phyloP scores from a whole-genome alignment of 2,888 invertebrate species.

The Thecocarcelia acutangulata region DNA sequence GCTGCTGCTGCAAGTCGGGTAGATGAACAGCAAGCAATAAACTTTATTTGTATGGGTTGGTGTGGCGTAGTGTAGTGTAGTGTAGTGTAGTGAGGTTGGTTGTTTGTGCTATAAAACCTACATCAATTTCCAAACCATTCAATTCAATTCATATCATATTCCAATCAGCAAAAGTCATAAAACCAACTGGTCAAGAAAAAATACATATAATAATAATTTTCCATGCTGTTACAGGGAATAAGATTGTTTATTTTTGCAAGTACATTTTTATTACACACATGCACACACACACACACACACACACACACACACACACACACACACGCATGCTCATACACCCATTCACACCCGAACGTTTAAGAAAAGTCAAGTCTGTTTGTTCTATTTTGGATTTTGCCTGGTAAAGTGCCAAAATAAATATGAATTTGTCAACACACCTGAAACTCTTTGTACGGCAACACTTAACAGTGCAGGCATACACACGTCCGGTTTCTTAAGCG shows the following conservation, averaged over 20 bases:
- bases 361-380: constrained; percentile 31
- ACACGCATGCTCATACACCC: background rate
- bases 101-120: constrained; percentile 58
- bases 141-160: constrained; percentile 78
- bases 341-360: constrained; percentile 29
- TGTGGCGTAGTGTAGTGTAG: background rate
- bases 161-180: constrained; percentile 80
- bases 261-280: constrained; percentile 2
- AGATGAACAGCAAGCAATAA: constrained; percentile 1
- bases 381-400: constrained; percentile 51
- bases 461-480: background rate
- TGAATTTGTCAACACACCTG: constrained; percentile 44
- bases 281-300: background rate
- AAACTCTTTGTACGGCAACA: background rate
- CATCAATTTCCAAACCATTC: constrained; percentile 68
- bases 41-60: background rate
- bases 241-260: constrained; percentile 12
- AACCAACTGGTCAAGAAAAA: constrained; percentile 78
- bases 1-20: constrained; percentile 13
- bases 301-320: background rate
- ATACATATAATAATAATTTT: constrained; percentile 61
- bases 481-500: too few relatives aligned
- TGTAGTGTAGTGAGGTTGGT: constrained; percentile 2
- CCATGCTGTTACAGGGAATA: constrained; percentile 49
- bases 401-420: constrained; percentile 70